phyloP scores from a whole-genome alignment of 1,140 invertebrate species.

The Drosophila truncata region DNA sequence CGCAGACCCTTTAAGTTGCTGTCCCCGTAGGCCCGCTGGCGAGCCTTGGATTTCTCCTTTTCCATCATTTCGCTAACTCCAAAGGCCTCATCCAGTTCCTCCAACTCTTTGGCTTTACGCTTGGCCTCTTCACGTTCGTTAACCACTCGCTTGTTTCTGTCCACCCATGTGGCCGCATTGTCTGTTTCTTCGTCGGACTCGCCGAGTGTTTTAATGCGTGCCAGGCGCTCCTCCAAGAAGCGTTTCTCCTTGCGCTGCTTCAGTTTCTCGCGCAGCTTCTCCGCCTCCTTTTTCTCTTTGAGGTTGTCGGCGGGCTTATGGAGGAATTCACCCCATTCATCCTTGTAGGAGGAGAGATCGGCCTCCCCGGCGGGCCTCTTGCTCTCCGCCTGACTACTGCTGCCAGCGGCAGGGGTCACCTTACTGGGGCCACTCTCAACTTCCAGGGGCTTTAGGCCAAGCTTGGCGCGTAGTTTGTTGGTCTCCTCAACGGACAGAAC shows the following conservation, averaged over 20 bases:
- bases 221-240: constrained; percentile 90
- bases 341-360: constrained; percentile 88
- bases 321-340: constrained; percentile 95
- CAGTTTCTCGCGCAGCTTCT: constrained; percentile 94
- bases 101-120: constrained; percentile 95
- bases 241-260: constrained; percentile 92
- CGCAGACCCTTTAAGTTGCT: constrained; percentile 92
- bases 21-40: constrained; percentile 88
- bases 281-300: constrained; percentile 90
- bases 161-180: constrained; percentile 92
- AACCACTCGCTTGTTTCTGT: constrained; percentile 91
- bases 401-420: constrained; percentile 33
- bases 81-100: constrained; percentile 98
- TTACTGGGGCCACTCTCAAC: constrained; percentile 86
- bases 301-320: constrained; percentile 96
- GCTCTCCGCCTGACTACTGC: constrained; percentile 39
- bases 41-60: constrained; percentile 90
- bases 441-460: constrained; percentile 97
- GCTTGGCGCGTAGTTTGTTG: constrained; percentile 95
- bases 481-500: constrained; percentile 95
- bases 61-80: constrained; percentile 94
- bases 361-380: constrained; percentile 71
- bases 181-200: constrained; percentile 93
- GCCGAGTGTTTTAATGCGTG: constrained; percentile 88
- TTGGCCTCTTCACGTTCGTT: constrained; percentile 94